These are phyloP conservation scores for Ecdyonurus torrentis DNA, from an alignment of 2,888 invertebrate genomes.

Conservation along the genomic window DNA sequence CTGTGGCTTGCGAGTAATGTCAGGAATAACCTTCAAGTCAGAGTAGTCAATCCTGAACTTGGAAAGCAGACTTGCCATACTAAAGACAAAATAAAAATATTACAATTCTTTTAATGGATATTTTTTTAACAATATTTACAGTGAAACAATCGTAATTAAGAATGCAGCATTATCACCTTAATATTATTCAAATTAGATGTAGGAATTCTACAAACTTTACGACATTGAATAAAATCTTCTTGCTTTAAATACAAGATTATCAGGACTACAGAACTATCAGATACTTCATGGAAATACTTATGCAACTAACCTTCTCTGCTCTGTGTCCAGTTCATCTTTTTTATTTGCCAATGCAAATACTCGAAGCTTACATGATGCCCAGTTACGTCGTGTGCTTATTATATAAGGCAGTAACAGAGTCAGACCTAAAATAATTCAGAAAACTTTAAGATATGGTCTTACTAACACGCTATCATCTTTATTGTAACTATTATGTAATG, in stretches of 20 bases:
- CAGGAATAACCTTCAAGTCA: slow-evolving; percentile 79
- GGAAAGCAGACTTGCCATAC: slow-evolving; percentile 80
- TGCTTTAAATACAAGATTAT: no score
- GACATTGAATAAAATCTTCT: neutral
- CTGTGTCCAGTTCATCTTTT: slow-evolving; percentile 55
- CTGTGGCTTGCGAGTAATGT: slow-evolving; percentile 68
- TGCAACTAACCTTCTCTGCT: slow-evolving; percentile 65
- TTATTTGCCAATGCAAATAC: slow-evolving; percentile 73
- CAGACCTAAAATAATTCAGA: slow-evolving; percentile 37
- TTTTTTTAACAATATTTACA: no score
- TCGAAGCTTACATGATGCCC: slow-evolving; percentile 59
- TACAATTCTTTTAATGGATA: no score
- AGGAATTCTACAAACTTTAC: neutral
- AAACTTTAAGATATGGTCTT: no score
- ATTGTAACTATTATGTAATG: no score
- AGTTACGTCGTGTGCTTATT: slow-evolving; percentile 57
- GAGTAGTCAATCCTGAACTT: slow-evolving; percentile 93
- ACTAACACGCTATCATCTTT: no score
- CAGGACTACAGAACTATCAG: no score
- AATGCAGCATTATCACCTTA: no score
- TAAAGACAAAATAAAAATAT: no score
- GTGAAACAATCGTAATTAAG: no score
- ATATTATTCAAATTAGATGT: neutral
- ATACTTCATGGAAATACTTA: no score
- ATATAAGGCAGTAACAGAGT: slow-evolving; percentile 76